Conservation (phyloP, 1,140 invertebrate species). For the Coenobita brevimanus region DNA sequence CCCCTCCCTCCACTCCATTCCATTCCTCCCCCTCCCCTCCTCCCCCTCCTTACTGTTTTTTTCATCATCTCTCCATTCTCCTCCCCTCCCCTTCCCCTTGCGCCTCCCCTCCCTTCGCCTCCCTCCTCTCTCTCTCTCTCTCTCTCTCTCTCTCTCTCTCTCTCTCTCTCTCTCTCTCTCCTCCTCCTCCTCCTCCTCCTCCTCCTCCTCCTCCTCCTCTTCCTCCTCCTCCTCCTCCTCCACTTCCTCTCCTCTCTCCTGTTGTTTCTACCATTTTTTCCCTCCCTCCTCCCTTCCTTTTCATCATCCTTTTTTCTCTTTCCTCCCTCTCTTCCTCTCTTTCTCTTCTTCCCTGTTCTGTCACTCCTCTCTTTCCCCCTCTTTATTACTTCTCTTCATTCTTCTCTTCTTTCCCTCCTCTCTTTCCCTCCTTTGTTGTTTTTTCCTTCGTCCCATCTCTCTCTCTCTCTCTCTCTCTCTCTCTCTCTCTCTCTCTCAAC, state of each 20-base stretch:
- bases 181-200: no score
- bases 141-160: no score
- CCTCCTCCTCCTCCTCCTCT: background rate
- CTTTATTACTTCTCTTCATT: background rate
- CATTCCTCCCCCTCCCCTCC: no score
- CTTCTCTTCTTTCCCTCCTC: background rate
- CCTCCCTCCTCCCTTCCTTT: no score
- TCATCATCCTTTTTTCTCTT: background rate
- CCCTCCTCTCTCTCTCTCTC: no score
- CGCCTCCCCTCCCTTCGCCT: background rate
- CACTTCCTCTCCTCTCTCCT: background rate
- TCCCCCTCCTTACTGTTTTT: no score
- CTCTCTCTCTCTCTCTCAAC: background rate
- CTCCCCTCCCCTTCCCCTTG: background rate
- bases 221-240: background rate
- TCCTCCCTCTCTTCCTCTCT: conserved; percentile 18
- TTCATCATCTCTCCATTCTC: no score
- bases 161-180: no score
- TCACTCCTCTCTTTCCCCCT: no score
- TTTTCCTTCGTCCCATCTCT: background rate
- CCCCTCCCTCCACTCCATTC: no score
- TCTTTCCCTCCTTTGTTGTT: background rate
- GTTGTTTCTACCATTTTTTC: background rate
- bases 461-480: conserved; percentile 15
- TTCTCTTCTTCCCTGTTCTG: no score